Percentiles rank a stretch among this genome's conserved stretches.
Evolutionary conservation across 2,113 vertebrate genomes (phyloP).

Genomic region (Chaetorhynchus papuensis): DNA sequence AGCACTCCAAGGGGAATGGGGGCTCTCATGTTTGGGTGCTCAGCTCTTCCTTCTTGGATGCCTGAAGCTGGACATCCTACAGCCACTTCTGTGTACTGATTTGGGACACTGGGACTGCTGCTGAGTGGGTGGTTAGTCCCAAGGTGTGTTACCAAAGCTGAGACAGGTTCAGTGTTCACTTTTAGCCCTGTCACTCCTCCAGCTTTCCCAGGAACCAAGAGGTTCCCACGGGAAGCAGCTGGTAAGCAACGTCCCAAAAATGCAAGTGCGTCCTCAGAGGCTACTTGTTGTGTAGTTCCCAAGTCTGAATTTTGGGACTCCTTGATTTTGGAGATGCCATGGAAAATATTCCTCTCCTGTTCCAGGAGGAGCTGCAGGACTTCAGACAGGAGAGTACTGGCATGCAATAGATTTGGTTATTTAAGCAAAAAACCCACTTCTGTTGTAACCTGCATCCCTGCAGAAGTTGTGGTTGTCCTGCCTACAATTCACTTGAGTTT

Average conservation of each 20-base stretch:
- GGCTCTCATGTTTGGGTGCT: background rate
- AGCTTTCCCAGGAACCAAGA: background rate
- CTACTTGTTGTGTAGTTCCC: background rate
- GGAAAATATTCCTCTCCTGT: background rate
- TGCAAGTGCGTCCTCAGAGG: background rate
- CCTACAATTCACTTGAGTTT: background rate
- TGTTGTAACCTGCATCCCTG: background rate
- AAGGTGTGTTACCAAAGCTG: background rate
- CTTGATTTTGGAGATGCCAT: background rate
- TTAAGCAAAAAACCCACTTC: background rate
- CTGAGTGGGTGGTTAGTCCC: background rate
- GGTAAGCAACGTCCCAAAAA: background rate
- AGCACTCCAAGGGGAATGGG: background rate
- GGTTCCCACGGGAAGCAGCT: background rate
- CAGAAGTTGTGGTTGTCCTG: background rate
- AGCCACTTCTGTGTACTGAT: background rate
- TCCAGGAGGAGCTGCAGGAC: background rate
- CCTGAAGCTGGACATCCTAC: background rate
- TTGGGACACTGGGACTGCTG: background rate
- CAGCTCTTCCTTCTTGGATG: background rate
- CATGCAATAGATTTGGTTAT: background rate
- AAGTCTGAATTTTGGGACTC: background rate
- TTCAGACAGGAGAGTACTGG: background rate
- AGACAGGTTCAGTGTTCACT: background rate
- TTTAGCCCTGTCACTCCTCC: background rate